A percentile compares a stretch with the other conserved stretches of the same genome.
Evolutionary conservation across 2,113 vertebrate species (phyloP).

Genomic region (Ranitomeya variabilis): DNA sequence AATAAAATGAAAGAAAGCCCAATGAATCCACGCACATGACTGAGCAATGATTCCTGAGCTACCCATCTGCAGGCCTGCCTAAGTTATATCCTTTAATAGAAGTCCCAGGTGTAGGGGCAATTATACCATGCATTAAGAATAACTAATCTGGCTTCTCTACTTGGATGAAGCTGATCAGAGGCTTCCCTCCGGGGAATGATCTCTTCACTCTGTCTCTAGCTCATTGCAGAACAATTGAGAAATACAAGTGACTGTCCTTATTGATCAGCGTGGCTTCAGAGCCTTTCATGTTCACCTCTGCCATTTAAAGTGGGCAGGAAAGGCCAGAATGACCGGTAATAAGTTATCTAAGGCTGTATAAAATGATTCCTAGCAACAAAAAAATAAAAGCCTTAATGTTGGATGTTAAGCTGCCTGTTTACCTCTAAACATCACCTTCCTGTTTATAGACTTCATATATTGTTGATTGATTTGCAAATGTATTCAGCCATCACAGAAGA

Average conservation of each 20-base stretch:
- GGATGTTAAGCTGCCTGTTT: conserved; percentile 73
- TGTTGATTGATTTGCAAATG: neutral
- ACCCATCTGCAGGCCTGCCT: conserved; percentile 12
- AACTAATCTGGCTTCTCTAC: conserved; percentile 61
- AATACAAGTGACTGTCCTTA: conserved; percentile 77
- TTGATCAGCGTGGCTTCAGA: conserved; percentile 76
- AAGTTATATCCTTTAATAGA: conserved; percentile 17
- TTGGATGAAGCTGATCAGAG: conserved; percentile 55
- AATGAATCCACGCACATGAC: neutral
- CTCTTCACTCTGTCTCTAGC: conserved; percentile 61
- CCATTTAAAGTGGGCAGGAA: conserved; percentile 78
- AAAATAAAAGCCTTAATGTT: conserved; percentile 40
- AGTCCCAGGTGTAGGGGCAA: conserved; percentile 45
- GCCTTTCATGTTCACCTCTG: conserved; percentile 76
- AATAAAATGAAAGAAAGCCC: neutral
- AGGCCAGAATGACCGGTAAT: conserved; percentile 79
- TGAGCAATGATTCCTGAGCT: conserved; percentile 7
- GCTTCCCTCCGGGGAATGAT: conserved; percentile 25
- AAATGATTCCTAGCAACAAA: conserved; percentile 72
- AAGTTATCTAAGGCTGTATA: conserved; percentile 74
- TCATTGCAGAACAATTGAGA: conserved; percentile 76
- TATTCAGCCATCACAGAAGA: neutral
- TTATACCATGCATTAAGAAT: conserved; percentile 60
- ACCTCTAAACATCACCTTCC: conserved; percentile 65
- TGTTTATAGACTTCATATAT: conserved; percentile 26